Conservation (phyloP, 2,113 vertebrate genomes). For the Macheiramphus alcinus region DNA sequence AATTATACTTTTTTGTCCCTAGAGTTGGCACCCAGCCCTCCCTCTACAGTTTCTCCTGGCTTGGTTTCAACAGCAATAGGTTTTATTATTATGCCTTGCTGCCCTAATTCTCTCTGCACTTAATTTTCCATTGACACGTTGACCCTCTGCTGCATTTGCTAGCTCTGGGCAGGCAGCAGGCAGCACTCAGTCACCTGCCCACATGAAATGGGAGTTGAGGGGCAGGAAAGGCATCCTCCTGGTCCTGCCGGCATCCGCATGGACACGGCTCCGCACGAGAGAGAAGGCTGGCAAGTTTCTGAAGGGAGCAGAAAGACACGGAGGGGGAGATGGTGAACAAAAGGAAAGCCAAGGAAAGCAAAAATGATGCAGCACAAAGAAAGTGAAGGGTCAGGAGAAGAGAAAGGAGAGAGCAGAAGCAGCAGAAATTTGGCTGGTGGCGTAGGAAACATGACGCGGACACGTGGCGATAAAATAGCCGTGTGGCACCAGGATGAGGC, state of each 20-base stretch:
- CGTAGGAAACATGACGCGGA: accelerated
- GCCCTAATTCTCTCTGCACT: constrained; percentile 46
- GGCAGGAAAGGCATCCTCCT: not conserved
- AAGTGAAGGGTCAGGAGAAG: not conserved
- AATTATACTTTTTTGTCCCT: not conserved
- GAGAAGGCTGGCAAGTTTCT: not conserved
- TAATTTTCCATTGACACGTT: constrained; percentile 13
- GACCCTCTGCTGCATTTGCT: not conserved
- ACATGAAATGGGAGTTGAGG: accelerated
- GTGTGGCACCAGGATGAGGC: not conserved
- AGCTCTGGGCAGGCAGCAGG: not conserved
- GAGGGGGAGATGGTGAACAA: not conserved
- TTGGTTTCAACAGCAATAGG: constrained; percentile 21
- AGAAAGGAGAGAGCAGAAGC: not conserved
- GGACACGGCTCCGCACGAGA: accelerated
- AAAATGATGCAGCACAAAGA: not conserved
- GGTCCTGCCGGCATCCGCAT: not conserved
- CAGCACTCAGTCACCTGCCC: not conserved
- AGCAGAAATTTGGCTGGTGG: not conserved
- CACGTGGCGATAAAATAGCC: accelerated
- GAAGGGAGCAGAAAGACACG: not conserved
- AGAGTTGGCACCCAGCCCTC: constrained; percentile 14
- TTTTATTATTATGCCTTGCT: constrained; percentile 57
- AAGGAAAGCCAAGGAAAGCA: not conserved
- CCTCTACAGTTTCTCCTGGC: constrained; percentile 32